Percentiles rank a stretch among this genome's conserved stretches.
Conservation (phyloP, 1,140 invertebrate species). For the Himalopsyche phryganea region DNA sequence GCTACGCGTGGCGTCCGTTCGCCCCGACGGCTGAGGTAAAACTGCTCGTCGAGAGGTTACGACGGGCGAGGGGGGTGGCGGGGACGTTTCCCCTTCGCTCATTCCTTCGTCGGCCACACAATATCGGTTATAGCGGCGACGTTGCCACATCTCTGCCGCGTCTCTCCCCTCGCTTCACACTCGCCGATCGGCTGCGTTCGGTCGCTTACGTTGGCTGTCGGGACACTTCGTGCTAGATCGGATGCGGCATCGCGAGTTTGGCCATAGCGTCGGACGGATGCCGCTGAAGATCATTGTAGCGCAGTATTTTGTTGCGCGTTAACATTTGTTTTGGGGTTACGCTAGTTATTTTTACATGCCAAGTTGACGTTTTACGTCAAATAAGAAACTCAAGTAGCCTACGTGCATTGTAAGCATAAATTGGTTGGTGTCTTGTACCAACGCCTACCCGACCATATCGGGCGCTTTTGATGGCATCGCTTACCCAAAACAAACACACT, state of each 20-base stretch:
- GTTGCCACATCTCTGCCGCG: constrained; percentile 14
- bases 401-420: not conserved
- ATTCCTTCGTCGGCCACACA: constrained; percentile 16
- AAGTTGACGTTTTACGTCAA: constrained; percentile 1
- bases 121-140: constrained; percentile 30
- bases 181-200: constrained; percentile 9
- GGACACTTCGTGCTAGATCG: not conserved
- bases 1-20: constrained; percentile 14
- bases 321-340: not conserved
- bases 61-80: constrained; percentile 8
- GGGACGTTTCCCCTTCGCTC: constrained; percentile 21
- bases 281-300: not conserved
- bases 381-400: too few relatives aligned
- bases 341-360: constrained; percentile 3
- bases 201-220: not conserved
- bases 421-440: constrained; percentile 11
- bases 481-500: not conserved
- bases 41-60: constrained; percentile 12
- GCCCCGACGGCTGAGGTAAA: constrained; percentile 16
- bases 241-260: not conserved
- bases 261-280: constrained; percentile 7
- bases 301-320: not conserved
- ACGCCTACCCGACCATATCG: constrained; percentile 17
- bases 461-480: not conserved
- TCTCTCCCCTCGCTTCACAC: not conserved